Evolutionary conservation across 2,888 invertebrate species (phyloP).

Genomic region (Pandemis corylana): DNA sequence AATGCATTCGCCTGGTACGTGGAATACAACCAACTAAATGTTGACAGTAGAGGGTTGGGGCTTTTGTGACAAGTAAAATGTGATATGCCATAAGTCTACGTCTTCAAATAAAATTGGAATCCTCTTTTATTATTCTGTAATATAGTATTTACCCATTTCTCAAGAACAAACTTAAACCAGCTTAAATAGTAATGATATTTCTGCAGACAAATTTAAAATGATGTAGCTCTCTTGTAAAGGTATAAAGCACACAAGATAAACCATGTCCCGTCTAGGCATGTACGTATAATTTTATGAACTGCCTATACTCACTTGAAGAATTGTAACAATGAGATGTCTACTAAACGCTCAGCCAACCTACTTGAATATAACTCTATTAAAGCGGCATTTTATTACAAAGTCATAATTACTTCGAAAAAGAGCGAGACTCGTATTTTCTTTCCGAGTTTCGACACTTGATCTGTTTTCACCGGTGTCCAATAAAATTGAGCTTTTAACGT

Average conservation of each 20-base stretch:
- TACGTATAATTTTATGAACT: not conserved
- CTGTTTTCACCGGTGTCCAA: conserved; percentile 1
- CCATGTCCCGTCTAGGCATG: too few species aligned
- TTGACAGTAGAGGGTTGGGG: not conserved
- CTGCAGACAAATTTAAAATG: too few species aligned
- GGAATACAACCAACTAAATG: not conserved
- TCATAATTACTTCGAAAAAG: conserved; percentile 1
- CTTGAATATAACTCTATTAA: conserved; percentile 9
- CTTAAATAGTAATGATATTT: not conserved
- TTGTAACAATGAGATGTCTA: not conserved
- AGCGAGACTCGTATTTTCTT: not conserved
- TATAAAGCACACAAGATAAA: not conserved
- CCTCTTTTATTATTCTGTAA: too few species aligned
- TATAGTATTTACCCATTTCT: too few species aligned
- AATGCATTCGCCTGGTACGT: not conserved
- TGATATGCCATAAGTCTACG: not conserved
- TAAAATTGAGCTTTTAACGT: not conserved
- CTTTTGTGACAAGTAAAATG: not conserved
- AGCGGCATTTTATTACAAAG: conserved; percentile 23
- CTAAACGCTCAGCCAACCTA: not conserved
- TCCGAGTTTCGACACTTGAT: not conserved
- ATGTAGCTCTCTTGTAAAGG: not conserved
- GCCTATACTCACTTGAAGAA: not conserved
- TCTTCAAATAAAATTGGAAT: not conserved
- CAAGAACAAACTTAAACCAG: not conserved